Conservation (phyloP, 2,113 vertebrate species). For the Mustela nigripes region DNA sequence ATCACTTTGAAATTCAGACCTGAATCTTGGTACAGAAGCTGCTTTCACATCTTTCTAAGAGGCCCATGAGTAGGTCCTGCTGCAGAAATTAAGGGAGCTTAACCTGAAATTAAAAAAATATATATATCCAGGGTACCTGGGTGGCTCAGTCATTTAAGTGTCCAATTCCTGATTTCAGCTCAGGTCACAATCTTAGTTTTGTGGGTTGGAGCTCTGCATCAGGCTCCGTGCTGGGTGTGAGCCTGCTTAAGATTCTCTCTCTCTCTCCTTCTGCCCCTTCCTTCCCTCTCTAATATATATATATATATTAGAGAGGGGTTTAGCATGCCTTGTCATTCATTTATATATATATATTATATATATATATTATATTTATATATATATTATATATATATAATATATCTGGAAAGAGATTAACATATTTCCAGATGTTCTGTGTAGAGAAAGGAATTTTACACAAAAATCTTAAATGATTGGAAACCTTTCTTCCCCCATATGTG, state of each 20-base stretch:
- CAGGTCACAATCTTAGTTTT: neutral
- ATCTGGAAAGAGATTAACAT: neutral
- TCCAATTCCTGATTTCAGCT: neutral
- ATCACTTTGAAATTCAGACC: neutral
- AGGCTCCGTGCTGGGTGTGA: neutral
- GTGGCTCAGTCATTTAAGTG: neutral
- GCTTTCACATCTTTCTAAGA: neutral
- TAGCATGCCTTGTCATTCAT: no score
- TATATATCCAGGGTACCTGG: neutral
- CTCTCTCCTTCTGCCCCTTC: neutral
- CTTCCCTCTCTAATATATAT: neutral
- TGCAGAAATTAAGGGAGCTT: neutral
- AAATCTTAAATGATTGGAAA: slow-evolving; percentile 20
- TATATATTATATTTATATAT: no score
- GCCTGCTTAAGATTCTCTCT: neutral
- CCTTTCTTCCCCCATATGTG: neutral
- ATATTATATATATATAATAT: neutral
- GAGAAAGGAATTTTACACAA: neutral
- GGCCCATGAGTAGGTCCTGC: neutral
- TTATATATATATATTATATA: neutral
- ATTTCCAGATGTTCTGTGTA: slow-evolving; percentile 7
- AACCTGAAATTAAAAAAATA: neutral
- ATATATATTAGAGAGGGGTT: no score
- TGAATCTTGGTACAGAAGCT: neutral
- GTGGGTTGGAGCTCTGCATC: neutral